Percentiles rank a stretch among this genome's conserved stretches.
Evolutionary conservation across 1,140 invertebrate genomes (phyloP).

Genomic region (Musca vetustissima): DNA sequence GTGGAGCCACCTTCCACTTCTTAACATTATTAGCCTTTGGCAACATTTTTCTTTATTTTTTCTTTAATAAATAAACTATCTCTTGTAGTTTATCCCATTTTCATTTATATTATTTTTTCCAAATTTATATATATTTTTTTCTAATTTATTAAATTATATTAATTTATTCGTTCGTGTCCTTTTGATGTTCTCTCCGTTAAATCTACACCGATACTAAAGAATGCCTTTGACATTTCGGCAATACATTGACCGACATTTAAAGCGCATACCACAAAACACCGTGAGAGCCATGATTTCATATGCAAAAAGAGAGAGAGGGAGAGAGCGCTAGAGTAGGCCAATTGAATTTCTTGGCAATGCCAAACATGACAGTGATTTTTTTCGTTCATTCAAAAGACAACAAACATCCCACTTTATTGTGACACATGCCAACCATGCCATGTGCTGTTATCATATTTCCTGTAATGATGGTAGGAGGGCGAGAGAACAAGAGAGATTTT

Average conservation of each 20-base stretch:
- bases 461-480: background rate
- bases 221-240: conserved; percentile 24
- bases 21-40: too few relatives aligned
- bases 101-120: background rate
- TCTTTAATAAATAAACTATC: too few relatives aligned
- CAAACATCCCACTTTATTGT: background rate
- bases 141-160: background rate
- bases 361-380: too few relatives aligned
- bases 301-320: background rate
- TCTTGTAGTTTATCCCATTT: background rate
- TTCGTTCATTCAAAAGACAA: too few relatives aligned
- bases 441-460: conserved; percentile 19
- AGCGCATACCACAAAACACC: background rate
- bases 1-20: too few relatives aligned
- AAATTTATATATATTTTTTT: too few relatives aligned
- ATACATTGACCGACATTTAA: conserved; percentile 20
- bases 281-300: background rate
- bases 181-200: conserved; percentile 13
- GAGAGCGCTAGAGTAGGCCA: too few relatives aligned
- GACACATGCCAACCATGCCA: background rate
- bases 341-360: too few relatives aligned
- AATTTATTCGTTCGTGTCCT: background rate
- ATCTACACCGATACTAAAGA: conserved; percentile 17
- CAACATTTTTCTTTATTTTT: background rate
- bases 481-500: too few relatives aligned